Conservation (phyloP, 2,888 invertebrate genomes). For the Elysia crispata region DNA sequence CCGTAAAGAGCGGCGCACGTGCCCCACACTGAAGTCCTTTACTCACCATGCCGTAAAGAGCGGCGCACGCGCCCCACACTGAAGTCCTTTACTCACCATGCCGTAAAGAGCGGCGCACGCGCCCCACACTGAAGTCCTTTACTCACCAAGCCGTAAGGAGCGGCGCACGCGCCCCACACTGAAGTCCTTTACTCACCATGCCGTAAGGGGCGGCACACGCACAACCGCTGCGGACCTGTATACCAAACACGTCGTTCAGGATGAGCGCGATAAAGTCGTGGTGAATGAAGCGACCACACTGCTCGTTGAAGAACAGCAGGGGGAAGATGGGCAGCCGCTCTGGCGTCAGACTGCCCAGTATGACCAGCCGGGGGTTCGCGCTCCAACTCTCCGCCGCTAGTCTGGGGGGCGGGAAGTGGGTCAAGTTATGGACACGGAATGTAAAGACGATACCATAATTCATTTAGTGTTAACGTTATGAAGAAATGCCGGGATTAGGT, state of each 20-base stretch:
- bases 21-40: no score
- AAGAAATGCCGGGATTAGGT: no score
- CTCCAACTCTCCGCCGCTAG: constrained; percentile 79
- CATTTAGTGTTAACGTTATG: no score
- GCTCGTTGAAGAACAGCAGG: constrained; percentile 88
- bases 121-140: no score
- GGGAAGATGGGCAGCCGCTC: constrained; percentile 87
- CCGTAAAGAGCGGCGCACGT: constrained; percentile 91
- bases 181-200: constrained; percentile 59
- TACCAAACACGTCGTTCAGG: constrained; percentile 93
- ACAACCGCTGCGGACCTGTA: constrained; percentile 83
- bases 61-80: constrained; percentile 87
- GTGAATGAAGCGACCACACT: constrained; percentile 87
- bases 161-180: constrained; percentile 82
- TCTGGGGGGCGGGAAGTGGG: constrained; percentile 44
- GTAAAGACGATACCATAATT: no score
- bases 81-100: no score
- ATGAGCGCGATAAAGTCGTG: constrained; percentile 92
- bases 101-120: no score
- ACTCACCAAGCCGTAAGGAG: no score
- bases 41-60: constrained; percentile 84
- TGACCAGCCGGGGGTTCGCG: constrained; percentile 81
- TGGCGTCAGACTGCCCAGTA: constrained; percentile 80
- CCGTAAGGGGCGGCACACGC: constrained; percentile 90
- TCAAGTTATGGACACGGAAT: no score